Base-by-base conservation (phyloP, 2,888 invertebrate genomes). In the Mycalesis mineus region DNA sequence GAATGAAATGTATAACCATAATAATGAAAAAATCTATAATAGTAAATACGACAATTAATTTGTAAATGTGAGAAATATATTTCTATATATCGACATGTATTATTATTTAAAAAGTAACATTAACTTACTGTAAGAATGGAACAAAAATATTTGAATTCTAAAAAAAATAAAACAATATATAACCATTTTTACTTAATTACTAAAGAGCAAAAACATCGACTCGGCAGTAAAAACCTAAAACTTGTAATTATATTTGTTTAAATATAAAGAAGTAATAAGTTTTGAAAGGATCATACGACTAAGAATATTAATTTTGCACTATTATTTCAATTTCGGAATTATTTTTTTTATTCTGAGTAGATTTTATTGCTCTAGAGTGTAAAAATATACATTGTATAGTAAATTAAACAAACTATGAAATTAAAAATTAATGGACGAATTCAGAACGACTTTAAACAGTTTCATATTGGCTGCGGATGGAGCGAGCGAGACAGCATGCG, bases 401-500 rank as follows among this genome's bases (percentile, higher is more conserved):
- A 13, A 36, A 28, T 49, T 45, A 49, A 33, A 51, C 17, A 13
- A 31, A n/a, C n/a, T n/a, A 37, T 58, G 40, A 48, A 28, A 48
- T 31, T 37, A 17, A 49, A 49, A 40, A 47, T 53, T 17, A 17
- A 40, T 28, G 28, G 22, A 55, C 15, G 31, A 7, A 29, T 64
- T 92, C 93, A 94, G 73, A 94, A 94, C 17, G 28, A 7, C 28
- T 64, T 92, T 94, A 94, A 73, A 94, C 94, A 48, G 95, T 95
- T 88, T 97, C 96, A 87, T 97, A 98, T 81, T 96, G 97, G 82
- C 94, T 95, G 78, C 96, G 95, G 79, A 98, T 97, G 69, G 97
- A 96, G 74, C 97, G 94, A 67, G 96, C 97, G 83, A 98, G 91
- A 80, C 96, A 96, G 91, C 98, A 98, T 31, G 98, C 96, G 81